Base-by-base conservation (phyloP, 1,140 invertebrate species). In the Drosophila lini region DNA sequence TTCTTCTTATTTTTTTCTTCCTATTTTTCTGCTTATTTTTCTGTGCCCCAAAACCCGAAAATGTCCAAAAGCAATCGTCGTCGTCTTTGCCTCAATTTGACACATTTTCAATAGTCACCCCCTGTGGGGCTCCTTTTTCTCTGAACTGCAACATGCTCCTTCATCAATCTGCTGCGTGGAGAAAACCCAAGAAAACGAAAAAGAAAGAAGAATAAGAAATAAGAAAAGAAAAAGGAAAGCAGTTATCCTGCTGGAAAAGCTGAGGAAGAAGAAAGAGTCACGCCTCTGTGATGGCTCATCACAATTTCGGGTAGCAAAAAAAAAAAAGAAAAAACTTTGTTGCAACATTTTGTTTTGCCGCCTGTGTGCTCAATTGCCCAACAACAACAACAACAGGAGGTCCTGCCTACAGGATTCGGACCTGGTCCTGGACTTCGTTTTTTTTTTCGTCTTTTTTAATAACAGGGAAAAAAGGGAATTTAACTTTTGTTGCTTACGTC, bases 361-460 rank as follows among this genome's bases (percentile, higher is more conserved):
- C 74, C 82, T 85, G 76, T 76, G 60, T 69, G 80, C 58, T 79
- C 82, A 76, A 85, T 81, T 85, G 83, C 70, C 75, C 42, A 68
- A 52, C 19, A 63, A 45, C 47, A 76, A 45, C 42, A 50, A 7
- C 5, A 44, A 2, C 4, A 2, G 42, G 48, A 2, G 15, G 45
- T 48, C 45, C 45, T 48, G 45, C 45, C 16, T 19, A 47, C 15
- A 19, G 15, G 19, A 60, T 5, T 25, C 15, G 45, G 36, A 41
- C 47, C 40, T 19, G 31, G 32, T 45, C 55, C n/a, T 15, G 40
- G 65, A 34, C 36, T 52, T 13, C 15, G 10, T 28, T 16, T 28
- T 10, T n/a, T 69, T 69, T 55, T 45, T 56, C 56, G 6, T 28
- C 45, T 69, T 69, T 70, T 71, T 58, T 70, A 71, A 58, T 71